Evolutionary conservation across 1,140 invertebrate genomes (phyloP), one percentile per base, ranked within the genome.

Genomic region (Drosophila biarmipes): DNA sequence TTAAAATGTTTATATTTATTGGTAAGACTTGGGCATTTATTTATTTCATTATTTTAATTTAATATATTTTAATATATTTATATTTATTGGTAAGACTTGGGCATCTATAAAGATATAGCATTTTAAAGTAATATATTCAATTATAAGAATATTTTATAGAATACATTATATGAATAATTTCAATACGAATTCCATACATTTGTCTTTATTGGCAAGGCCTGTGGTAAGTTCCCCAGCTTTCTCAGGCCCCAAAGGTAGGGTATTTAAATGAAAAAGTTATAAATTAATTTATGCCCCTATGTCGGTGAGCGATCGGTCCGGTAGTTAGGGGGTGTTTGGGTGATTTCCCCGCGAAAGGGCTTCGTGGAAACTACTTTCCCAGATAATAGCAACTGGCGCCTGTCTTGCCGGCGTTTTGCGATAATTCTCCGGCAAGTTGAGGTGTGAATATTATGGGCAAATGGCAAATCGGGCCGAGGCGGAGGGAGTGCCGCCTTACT

Each of bases 281-380:
- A n/a, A 27, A 27, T 51, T 62, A 42, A 31, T 15, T 62, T 34
- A 31, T 43, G 34, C 19, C n/a, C n/a, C 15, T 43, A 68, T 53
- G 38, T 14, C 11, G 2, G 17, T 66, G 35, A 67, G 35, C 43
- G 63, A 67, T 66, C 61, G 45, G 4, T 35, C 11, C 14, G 21
- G 17, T 7, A 24, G 21, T 45, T 31, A 31, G 8, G 29, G 17
- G 40, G 4, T 4, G 8, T 43, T 29, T n/a, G 24, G 46, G 64
- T 66, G 31, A 68, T 66, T 66, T 68, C 38, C 64, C 64, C 46
- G 27, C 10, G 14, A 15, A 12, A 6, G 6, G 27, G 24, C 66
- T 68, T 66, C 64, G 46, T 53, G 31, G 61, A 68, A 68, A 45
- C 37, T 51, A 37, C 61, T 67, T 66, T 35, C 61, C 37, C 12